Evolutionary conservation across 1,140 invertebrate species (phyloP), one percentile per base, ranked within the genome.

Genomic region (Physella acuta): DNA sequence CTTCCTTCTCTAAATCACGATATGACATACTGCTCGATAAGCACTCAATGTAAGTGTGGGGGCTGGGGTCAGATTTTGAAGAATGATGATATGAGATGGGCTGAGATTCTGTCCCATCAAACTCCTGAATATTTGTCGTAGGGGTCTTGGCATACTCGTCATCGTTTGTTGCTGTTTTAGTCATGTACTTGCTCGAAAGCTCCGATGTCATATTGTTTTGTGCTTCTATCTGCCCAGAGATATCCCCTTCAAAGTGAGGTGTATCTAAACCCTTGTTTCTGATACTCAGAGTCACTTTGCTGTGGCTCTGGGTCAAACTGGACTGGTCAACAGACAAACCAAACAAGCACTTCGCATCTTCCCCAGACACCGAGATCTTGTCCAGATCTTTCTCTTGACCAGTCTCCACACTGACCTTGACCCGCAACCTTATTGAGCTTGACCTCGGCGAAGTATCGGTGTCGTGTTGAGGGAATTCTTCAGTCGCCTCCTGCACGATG

Each of bases 11-110:
- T 20, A 70, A 52, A 2, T 67, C 59, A 30, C 56, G 63, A 34
- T 65, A 71, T 58, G 68, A 74, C 31, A 65, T 58, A 2, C 56
- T 65, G 28, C 71, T 72, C 14, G 51, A 71, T 20, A 71, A 75
- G 24, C 69, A 24, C 62, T 75, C 74, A 70, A 77, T 80, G 20
- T 77, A 80, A 20, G 78, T 77, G 24, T 78, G 24, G 14, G 79
- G 80, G 30, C 71, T 73, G 63, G 49, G 51, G 26, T 68, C 26
- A 55, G 76, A 76, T 49, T 73, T 68, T 11, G 53, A 34, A 16
- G 59, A 59, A 28, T 68, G 67, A 51, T 70, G 58, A 49, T 64
- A 34, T 8, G 73, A 76, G 36, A 68, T 70, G 51, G 56, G 31
- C 1, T 71, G 56, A 24, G 73, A 77, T 64, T 75, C 72, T 14